Evolutionary conservation across 2,888 invertebrate genomes (phyloP).

Genomic region (Drosophila vallismaia): DNA sequence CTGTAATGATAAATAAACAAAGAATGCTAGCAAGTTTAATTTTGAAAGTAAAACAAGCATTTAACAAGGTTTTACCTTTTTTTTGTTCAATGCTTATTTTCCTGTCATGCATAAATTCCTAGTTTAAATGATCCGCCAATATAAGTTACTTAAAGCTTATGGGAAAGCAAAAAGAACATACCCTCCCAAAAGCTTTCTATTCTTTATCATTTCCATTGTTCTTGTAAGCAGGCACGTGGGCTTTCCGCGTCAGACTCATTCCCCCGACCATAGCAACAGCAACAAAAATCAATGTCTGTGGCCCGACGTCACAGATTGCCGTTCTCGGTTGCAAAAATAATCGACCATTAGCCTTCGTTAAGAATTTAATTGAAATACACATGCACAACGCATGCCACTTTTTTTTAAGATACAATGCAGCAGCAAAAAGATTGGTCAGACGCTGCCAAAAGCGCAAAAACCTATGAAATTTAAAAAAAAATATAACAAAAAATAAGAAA

Average conservation of each 20-base stretch:
- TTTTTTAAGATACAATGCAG: not conserved
- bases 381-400: not conserved
- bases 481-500: too few species aligned
- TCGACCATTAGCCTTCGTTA: not conserved
- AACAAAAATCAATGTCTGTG: conserved; percentile 2
- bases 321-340: not conserved
- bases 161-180: too few species aligned
- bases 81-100: too few species aligned
- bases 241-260: not conserved
- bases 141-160: not conserved
- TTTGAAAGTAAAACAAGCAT: too few species aligned
- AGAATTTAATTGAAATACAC: not conserved
- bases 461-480: too few species aligned
- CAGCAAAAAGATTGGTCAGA: not conserved
- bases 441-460: conserved; percentile 12
- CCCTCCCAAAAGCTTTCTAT: not conserved
- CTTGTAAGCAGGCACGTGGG: not conserved
- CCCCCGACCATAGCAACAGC: conserved; percentile 2
- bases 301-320: not conserved
- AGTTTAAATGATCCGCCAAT: not conserved
- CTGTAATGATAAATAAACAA: too few species aligned
- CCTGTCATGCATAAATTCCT: too few species aligned
- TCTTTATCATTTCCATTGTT: not conserved
- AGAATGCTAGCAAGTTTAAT: too few species aligned
- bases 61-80: too few species aligned